Conservation (phyloP, 2,113 vertebrate species). For the Piprites chloris region DNA sequence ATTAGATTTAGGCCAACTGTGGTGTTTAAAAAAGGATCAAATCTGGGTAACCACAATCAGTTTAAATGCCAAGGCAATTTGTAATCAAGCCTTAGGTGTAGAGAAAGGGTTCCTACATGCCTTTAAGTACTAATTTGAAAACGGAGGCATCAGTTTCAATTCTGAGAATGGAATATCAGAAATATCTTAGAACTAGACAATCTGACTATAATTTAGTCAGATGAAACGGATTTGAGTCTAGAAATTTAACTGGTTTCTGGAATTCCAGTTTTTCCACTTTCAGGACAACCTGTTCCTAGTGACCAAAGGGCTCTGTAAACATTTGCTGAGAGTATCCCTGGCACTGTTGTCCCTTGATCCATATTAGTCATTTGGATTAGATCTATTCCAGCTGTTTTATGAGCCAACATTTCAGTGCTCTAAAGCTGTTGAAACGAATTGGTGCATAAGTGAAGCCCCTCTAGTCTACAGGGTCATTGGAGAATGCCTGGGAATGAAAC, state of each 20-base stretch:
- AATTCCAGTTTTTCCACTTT: not conserved
- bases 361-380: not conserved
- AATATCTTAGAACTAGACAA: not conserved
- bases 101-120: not conserved
- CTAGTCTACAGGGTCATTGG: not conserved
- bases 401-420: not conserved
- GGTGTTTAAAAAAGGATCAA: not conserved
- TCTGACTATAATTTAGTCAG: not conserved
- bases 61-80: not conserved
- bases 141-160: not conserved
- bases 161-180: not conserved
- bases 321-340: not conserved
- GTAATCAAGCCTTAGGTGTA: not conserved
- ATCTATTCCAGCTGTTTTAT: not conserved
- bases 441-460: not conserved
- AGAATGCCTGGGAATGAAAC: not conserved
- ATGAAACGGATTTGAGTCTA: not conserved
- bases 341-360: not conserved
- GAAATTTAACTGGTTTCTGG: not conserved
- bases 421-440: not conserved
- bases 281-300: not conserved
- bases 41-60: not conserved
- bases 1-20: not conserved
- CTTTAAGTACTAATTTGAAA: not conserved
- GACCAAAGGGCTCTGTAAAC: not conserved